Evolutionary conservation across 2,888 invertebrate species (phyloP), one percentile per base, ranked within the genome.

Genomic region (Elysia crispata): DNA sequence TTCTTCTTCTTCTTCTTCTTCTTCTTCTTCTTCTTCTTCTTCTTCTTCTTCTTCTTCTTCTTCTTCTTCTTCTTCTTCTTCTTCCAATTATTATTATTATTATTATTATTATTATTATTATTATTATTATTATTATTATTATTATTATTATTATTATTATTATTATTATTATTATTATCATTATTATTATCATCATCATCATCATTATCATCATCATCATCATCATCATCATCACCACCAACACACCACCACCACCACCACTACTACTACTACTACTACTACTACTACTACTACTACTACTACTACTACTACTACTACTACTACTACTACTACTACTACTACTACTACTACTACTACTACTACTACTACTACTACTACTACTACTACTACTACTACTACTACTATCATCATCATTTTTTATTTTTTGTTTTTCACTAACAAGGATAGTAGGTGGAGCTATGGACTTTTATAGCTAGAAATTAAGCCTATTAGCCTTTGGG

Each of bases 201-300:
- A n/a, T n/a, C n/a, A n/a, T n/a, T n/a, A n/a, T n/a, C n/a, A n/a
- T n/a, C n/a, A n/a, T n/a, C n/a, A n/a, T n/a, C n/a, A n/a, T n/a
- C n/a, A 66, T n/a, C n/a, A n/a, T n/a, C n/a, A n/a, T n/a, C n/a
- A n/a, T n/a, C n/a, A n/a, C n/a, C n/a, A n/a, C n/a, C n/a, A n/a
- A n/a, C n/a, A n/a, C n/a, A n/a, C n/a, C n/a, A n/a, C n/a, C n/a
- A n/a, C n/a, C n/a, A n/a, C 66, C 13, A 66, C 66, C 25, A 66
- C 66, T 66, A 66, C 66, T 66, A 66, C 66, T 66, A 66, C 66
- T n/a, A 66, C 66, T n/a, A 66, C 66, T 66, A 66, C 66, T 66
- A 66, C 66, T 66, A 66, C 66, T 66, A 66, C 66, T 66, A 66
- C 66, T 66, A 66, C 66, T 66, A 66, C 66, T 66, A 66, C 66